Conservation (phyloP, 2,888 invertebrate species). For the Hecatera dysodea region DNA sequence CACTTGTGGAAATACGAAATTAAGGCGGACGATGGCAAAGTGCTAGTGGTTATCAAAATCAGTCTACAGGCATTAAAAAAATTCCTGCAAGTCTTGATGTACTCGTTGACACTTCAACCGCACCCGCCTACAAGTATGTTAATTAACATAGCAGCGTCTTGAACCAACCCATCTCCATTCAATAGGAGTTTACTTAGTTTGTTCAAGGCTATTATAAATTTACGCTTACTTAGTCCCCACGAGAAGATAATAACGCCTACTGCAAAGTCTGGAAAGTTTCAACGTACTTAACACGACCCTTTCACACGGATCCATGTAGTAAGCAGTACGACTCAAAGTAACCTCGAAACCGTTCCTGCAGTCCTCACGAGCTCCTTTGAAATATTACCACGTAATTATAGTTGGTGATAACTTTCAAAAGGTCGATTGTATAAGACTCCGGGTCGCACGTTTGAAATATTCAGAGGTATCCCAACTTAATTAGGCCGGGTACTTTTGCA, state of each 20-base stretch:
- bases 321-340: constrained; percentile 34
- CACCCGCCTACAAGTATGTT: neutral
- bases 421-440: constrained; percentile 67
- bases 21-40: neutral
- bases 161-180: constrained; percentile 10
- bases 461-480: constrained; percentile 83
- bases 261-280: constrained; percentile 65
- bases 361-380: constrained; percentile 66
- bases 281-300: constrained; percentile 54
- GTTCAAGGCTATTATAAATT: constrained; percentile 53
- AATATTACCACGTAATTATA: constrained; percentile 74
- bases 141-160: neutral
- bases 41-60: neutral
- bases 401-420: constrained; percentile 73
- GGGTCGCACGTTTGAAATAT: constrained; percentile 76
- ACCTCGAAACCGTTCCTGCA: too few species aligned
- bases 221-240: constrained; percentile 51
- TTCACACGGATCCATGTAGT: constrained; percentile 50
- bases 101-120: neutral
- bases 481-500: constrained; percentile 81
- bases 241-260: constrained; percentile 57
- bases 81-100: neutral
- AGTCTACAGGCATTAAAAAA: neutral
- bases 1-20: neutral
- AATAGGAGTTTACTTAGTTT: constrained; percentile 28